Evolutionary conservation across 1,140 invertebrate genomes (phyloP), one percentile per base, ranked within the genome.

Genomic region (Dendroctonus valens): DNA sequence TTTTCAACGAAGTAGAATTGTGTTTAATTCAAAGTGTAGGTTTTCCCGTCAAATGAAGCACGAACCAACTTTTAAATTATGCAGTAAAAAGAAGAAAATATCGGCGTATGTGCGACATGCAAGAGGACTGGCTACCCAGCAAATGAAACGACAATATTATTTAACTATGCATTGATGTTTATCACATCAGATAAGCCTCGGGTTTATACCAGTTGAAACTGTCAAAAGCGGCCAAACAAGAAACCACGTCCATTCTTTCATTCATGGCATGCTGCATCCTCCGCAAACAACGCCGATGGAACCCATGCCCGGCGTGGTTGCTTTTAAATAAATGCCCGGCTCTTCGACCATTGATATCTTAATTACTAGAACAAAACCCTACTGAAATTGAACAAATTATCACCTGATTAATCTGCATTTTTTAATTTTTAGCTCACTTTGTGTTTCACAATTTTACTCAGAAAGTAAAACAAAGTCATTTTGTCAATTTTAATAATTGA

Each of bases 211-310:
- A 41, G 59, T 61, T 61, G 48, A 60, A 61, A 50, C 40, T 50
- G 59, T 61, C 59, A 61, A 51, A 52, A 61, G 59, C 59, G 40
- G n/a, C 59, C 59, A 49, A 61, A 61, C 57, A 44, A 49, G 41
- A n/a, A 38, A 15, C 15, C 54, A 26, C 9, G 59, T 61, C 46
- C 48, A 51, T 61, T 61, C 48, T 61, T 51, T 61, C 59, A 61
- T 61, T 61, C 46, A 61, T 50, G 59, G 46, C 46, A 40, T 51
- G 41, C 59, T 50, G 48, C 59, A 15, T 61, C 59, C 59, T 61
- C 59, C 59, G 39, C 59, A 61, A 61, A 51, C 38, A 59, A 38
- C 42, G 7, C 7, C 42, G 42, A 38, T 48, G 46, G 42, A 46
- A 40, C 57, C 57, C 15, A 26, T 59, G 52, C 5, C 15, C 39